A percentile compares a stretch with the other conserved stretches of the same genome.
phyloP scores from a whole-genome alignment of 2,113 vertebrate genomes.

The Alexandromys fortis region DNA sequence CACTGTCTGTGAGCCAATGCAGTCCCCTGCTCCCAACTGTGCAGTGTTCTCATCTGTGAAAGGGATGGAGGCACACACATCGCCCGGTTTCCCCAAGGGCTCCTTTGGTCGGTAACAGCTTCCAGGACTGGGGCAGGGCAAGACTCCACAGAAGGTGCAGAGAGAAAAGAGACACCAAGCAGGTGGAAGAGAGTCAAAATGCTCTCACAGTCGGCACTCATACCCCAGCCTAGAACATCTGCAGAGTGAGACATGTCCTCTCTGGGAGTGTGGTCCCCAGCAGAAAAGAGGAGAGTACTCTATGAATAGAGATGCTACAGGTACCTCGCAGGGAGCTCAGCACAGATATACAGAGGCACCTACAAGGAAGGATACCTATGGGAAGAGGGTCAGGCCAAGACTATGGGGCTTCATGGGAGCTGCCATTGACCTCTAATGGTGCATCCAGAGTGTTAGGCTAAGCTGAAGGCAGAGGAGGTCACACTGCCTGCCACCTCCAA shows the following conservation, averaged over 20 bases:
- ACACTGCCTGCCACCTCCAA: fast-evolving
- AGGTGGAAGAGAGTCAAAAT: neutral
- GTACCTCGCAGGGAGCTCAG: neutral
- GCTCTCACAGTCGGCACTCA: neutral
- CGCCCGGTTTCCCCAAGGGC: neutral
- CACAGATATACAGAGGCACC: too few species aligned
- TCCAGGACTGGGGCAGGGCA: neutral
- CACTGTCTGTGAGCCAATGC: neutral
- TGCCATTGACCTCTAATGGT: fast-evolving
- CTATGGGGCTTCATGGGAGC: neutral
- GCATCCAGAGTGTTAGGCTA: neutral
- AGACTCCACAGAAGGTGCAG: neutral
- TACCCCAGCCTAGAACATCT: neutral
- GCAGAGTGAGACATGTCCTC: neutral
- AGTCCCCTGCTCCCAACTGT: neutral
- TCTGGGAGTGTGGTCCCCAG: too few species aligned
- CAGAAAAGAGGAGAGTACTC: neutral
- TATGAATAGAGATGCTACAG: neutral
- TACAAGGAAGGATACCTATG: neutral
- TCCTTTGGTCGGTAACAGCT: neutral
- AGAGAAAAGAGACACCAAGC: neutral
- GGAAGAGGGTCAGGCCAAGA: neutral
- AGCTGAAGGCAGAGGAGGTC: neutral
- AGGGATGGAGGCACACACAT: too few species aligned
- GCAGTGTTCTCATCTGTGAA: too few species aligned